These are phyloP conservation scores for Zaprionus obscuricornis DNA, from an alignment of 2,888 invertebrate species.

Conservation along the genomic window DNA sequence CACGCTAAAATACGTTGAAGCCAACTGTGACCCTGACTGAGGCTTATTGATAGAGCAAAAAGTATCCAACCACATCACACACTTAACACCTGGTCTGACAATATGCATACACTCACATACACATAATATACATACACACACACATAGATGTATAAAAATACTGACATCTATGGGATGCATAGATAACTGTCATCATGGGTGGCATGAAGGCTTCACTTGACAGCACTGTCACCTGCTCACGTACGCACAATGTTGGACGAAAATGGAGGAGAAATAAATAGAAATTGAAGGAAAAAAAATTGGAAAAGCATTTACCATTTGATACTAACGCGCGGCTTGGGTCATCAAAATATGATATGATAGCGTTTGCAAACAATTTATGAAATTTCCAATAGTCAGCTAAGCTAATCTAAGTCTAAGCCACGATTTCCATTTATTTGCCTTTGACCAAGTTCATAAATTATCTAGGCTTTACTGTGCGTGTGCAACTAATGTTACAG, in stretches of 20 bases:
- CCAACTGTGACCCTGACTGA: conserved; percentile 49
- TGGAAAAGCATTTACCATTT: conserved; percentile 31
- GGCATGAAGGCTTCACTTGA: conserved; percentile 39
- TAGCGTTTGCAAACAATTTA: conserved; percentile 58
- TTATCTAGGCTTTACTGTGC: conserved; percentile 35
- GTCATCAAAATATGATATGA: conserved; percentile 50
- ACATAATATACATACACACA: neutral
- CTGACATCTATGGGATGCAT: conserved; percentile 32
- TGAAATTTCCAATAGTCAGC: conserved; percentile 55
- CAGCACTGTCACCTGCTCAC: conserved; percentile 73
- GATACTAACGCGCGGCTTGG: conserved; percentile 14
- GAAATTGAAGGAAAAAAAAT: neutral
- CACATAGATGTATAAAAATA: too few relatives aligned
- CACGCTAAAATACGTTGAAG: conserved; percentile 41
- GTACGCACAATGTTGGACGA: conserved; percentile 39
- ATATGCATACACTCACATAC: conserved; percentile 9
- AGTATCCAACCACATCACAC: conserved; percentile 26
- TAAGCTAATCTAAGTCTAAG: conserved; percentile 26
- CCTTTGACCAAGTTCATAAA: conserved; percentile 61
- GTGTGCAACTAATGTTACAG: conserved; percentile 10
- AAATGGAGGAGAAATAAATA: neutral
- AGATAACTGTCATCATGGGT: conserved; percentile 51
- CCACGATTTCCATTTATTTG: conserved; percentile 48
- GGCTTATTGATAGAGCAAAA: conserved; percentile 67
- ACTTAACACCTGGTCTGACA: conserved; percentile 13